Percentiles rank a stretch among this genome's conserved stretches.
Evolutionary conservation across 2,113 vertebrate genomes (phyloP).

Genomic region (Ceyx cyanopectus): DNA sequence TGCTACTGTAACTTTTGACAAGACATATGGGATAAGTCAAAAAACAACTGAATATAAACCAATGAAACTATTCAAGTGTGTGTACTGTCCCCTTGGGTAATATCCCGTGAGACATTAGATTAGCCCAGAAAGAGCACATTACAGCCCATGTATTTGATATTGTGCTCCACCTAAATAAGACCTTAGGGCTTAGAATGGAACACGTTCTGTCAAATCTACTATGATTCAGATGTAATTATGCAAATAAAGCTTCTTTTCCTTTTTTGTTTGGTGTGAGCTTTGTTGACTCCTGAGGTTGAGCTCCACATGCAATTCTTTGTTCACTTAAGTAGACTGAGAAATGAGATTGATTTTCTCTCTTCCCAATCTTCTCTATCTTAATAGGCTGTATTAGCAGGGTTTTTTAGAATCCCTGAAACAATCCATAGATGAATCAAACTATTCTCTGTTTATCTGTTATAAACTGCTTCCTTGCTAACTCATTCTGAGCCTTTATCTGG

Average conservation of each 20-base stretch:
- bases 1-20: background rate
- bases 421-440: background rate
- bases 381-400: background rate
- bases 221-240: slow-evolving; percentile 31
- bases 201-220: slow-evolving; percentile 21
- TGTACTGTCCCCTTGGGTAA: background rate
- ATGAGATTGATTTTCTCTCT: slow-evolving; percentile 26
- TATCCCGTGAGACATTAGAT: background rate
- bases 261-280: slow-evolving; percentile 11
- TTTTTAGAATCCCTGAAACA: slow-evolving; percentile 11
- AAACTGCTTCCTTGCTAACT: background rate
- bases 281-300: background rate
- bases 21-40: background rate
- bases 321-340: slow-evolving; percentile 3
- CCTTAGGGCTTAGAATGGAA: slow-evolving; percentile 8
- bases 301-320: background rate
- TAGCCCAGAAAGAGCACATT: background rate
- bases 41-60: background rate
- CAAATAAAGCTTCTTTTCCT: slow-evolving; percentile 23
- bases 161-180: slow-evolving; percentile 19
- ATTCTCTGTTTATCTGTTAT: background rate
- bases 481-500: background rate
- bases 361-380: background rate
- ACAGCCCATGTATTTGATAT: background rate
- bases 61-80: background rate